These are phyloP conservation scores for Synodontis membranacea DNA, from an alignment of 2,113 vertebrate species.

Conservation along the genomic window DNA sequence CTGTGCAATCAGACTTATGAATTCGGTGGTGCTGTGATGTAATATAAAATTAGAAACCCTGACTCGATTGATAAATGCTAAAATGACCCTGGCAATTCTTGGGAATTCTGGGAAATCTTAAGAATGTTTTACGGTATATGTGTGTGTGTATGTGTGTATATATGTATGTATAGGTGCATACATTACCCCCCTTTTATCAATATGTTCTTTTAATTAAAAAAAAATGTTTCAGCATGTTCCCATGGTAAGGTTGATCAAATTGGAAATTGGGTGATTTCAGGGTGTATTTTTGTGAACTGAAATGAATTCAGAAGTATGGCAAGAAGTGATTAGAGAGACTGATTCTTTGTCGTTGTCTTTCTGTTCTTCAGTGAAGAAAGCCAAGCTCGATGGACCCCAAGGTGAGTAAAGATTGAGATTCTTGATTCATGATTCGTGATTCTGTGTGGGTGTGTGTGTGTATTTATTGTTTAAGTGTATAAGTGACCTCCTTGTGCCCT, in stretches of 20 bases:
- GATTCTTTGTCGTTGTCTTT: conserved; percentile 61
- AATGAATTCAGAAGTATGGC: neutral
- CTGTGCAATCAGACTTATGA: neutral
- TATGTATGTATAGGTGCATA: no score
- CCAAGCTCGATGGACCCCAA: conserved; percentile 93
- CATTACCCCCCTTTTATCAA: no score
- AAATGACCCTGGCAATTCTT: no score
- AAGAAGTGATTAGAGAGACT: neutral
- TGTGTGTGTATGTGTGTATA: neutral
- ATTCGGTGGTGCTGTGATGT: neutral
- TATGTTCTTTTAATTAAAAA: no score
- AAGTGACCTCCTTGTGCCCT: conserved; percentile 10
- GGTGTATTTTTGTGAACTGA: neutral
- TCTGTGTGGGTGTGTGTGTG: neutral
- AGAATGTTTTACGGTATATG: no score
- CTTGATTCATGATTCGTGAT: neutral
- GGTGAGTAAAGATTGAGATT: conserved; percentile 73
- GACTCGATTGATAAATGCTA: neutral
- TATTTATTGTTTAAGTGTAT: neutral
- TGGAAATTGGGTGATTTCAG: neutral
- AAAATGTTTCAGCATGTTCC: neutral
- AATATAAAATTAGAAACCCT: neutral
- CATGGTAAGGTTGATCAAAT: neutral
- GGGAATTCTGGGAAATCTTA: no score
- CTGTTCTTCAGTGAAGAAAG: conserved; percentile 91